These are phyloP conservation scores for Pelodiscus sinensis DNA, from an alignment of 2,113 vertebrate genomes.

Conservation along the genomic window DNA sequence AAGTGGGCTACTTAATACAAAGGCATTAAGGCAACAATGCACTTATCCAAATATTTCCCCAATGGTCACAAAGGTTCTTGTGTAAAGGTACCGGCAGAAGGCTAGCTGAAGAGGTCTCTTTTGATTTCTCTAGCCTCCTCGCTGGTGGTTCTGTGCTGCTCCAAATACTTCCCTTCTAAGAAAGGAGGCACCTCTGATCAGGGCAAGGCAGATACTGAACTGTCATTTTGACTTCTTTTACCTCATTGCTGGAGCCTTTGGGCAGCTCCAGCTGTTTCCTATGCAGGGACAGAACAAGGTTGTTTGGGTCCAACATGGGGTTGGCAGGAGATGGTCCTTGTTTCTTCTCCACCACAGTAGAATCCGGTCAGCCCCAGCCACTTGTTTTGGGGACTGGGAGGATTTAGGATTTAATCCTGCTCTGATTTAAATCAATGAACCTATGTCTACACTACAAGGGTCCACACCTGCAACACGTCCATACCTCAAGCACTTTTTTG, in stretches of 20 bases:
- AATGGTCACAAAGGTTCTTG: not conserved
- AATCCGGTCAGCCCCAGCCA: not conserved
- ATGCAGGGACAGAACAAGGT: not conserved
- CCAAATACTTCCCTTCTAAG: not conserved
- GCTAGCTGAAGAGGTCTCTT: accelerated
- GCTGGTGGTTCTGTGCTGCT: not conserved
- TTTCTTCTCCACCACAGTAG: not conserved
- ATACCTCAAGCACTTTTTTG: no score
- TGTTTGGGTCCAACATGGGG: not conserved
- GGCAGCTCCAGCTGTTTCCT: not conserved
- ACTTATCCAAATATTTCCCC: not conserved
- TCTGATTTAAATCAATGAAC: not conserved
- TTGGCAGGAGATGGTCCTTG: not conserved
- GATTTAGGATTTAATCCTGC: not conserved
- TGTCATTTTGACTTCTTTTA: not conserved
- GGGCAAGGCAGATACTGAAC: accelerated
- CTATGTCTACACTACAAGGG: no score
- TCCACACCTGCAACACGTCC: no score
- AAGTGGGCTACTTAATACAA: not conserved
- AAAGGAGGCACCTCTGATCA: not conserved
- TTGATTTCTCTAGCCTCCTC: not conserved
- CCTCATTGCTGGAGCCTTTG: not conserved
- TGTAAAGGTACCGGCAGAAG: not conserved
- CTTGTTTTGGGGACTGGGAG: not conserved
- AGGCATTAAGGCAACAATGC: not conserved